Percentiles rank a stretch among this genome's conserved stretches.
Evolutionary conservation across 2,888 invertebrate genomes (phyloP).

Genomic region (Urechis unicinctus): DNA sequence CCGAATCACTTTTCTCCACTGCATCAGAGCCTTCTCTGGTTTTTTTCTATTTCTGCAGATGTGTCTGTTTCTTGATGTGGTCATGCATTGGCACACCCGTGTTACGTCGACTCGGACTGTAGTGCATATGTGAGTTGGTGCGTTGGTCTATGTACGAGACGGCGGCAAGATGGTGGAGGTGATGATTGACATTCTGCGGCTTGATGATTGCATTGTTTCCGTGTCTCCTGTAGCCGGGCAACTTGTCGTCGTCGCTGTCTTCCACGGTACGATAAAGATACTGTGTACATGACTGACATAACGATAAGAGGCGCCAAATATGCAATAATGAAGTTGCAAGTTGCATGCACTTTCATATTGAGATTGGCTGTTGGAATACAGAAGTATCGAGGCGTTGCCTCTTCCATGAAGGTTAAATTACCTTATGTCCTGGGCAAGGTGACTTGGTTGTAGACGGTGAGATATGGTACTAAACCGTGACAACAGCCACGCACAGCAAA

Average conservation of each 20-base stretch:
- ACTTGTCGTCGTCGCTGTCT: slow-evolving; percentile 27
- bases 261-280: slow-evolving; percentile 78
- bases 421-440: background rate
- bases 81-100: background rate
- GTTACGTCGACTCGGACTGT: background rate
- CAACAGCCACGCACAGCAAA: slow-evolving; percentile 66
- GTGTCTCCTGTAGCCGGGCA: background rate
- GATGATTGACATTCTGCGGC: background rate
- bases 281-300: slow-evolving; percentile 72
- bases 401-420: background rate
- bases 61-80: background rate
- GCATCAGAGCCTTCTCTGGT: slow-evolving; percentile 55
- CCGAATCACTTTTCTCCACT: slow-evolving; percentile 77
- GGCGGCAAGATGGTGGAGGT: too few species aligned
- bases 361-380: slow-evolving; percentile 1
- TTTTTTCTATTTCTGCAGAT: slow-evolving; percentile 6
- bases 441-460: slow-evolving; percentile 62
- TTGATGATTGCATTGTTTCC: background rate
- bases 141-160: too few species aligned
- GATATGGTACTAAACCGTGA: slow-evolving; percentile 73
- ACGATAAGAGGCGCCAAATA: slow-evolving; percentile 65
- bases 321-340: slow-evolving; percentile 12
- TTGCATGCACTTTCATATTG: slow-evolving; percentile 12
- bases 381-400: background rate
- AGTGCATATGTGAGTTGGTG: too few species aligned